Evolutionary conservation across 2,797 vertebrate genomes (phyloP), one percentile per base, ranked within the genome.

Genomic region (Myotis vivesi): DNA sequence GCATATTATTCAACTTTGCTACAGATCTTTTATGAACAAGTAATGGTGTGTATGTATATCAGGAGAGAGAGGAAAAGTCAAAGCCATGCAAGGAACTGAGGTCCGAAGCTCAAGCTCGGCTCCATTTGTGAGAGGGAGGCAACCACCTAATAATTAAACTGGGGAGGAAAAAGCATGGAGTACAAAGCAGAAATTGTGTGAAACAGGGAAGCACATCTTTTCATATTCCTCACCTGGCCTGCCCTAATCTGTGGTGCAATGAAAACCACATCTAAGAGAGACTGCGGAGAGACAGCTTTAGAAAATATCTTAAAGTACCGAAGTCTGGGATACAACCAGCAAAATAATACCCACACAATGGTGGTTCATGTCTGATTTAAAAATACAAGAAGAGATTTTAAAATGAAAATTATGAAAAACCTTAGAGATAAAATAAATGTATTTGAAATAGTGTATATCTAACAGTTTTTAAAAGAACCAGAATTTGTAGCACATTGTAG

Each of bases 1-100:
- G 98, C 98, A 98, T 98, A 98, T 98, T 98, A 98, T 98, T 98
- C 98, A 98, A 98, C 98, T 97, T 98, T 97, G 98, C 98, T 72
- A 95, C 97, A 97, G 97, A 97, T 96, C 96, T 98, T 98, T 98
- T 98, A 98, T 96, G 98, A 98, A 98, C 97, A 98, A 98, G 98
- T 98, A 98, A 98, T 97, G 96, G 97, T 94, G 93, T 96, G 94
- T 98, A 94, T 66, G 95, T 97, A 96, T 97, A 94, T 97, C 97
- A 98, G 98, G 98, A 97, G 85, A 91, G 97, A 98, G 96, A 95
- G 89, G 97, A 88, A 96, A 97, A 96, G 69, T 51, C 93, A 92
- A 94, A 87, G 57, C 88, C 2, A 2, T 75, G 23, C 55, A 75
- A 75, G 41, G 49, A 84, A n/a, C 20, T 44, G 46, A 91, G 59